Evolutionary conservation across 2,888 invertebrate genomes (phyloP), one percentile per base, ranked within the genome.

Genomic region (Leptopilina drosophilae): DNA sequence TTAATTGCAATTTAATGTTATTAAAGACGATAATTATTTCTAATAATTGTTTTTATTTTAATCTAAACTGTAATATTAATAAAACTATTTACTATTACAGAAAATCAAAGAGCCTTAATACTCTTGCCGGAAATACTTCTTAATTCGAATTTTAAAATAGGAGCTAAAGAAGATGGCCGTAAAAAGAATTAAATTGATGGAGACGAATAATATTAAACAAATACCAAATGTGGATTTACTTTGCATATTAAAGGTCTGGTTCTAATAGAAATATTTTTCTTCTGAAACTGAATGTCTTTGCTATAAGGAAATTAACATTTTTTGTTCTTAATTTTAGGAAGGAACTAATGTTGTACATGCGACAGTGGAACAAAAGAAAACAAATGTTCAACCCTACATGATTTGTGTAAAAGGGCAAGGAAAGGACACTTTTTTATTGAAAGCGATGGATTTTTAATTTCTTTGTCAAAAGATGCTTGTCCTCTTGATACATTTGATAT

Each of bases 51-150:
- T 56, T 56, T 56, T 56, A 56, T n/a, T 56, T 56, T 12, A 12
- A 56, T 56, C 14, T 9, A n/a, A 56, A 56, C 56, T 14, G n/a
- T 56, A 56, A 56, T 56, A 56, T 56, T 56, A 56, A 42, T 42
- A 42, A 42, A 42, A 42, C 42, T 42, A 12, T 56, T 56, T 56
- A 14, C 56, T 56, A n/a, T 67, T 33, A 9, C 67, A 67, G 67
- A 67, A 40, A 67, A 67, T 33, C 46, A 42, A 46, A 12, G 46
- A 7, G 67, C 67, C 9, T 40, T 67, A 11, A 15, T 67, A 46
- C 46, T 67, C 14, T 46, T 67, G 26, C 46, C 67, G 67, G 67
- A 67, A 67, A 67, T 67, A 42, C 42, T 67, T 26, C 67, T 46
- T 11, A 40, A 67, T 67, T 46, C 67, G n/a, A 67, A 67, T 40